phyloP scores from a whole-genome alignment of 2,797 vertebrate species.

The Eremophila alpestris region DNA sequence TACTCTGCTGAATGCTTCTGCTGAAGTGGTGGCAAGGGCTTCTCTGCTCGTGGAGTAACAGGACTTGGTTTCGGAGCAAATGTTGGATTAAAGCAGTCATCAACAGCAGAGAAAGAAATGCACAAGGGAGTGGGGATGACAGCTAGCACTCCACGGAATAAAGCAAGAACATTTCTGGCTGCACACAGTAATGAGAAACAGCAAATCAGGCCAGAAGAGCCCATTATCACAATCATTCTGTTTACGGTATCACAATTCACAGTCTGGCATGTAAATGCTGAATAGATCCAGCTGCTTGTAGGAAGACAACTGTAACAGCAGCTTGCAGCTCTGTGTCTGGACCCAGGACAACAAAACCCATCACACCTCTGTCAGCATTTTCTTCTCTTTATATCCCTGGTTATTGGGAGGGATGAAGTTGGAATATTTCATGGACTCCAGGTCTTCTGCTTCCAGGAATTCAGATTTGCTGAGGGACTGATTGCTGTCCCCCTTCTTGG shows the following conservation, averaged over 20 bases:
- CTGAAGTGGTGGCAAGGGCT: slow-evolving; percentile 16
- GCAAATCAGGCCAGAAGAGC: slow-evolving; percentile 47
- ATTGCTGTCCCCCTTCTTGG: slow-evolving; percentile 81
- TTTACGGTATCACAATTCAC: slow-evolving; percentile 53
- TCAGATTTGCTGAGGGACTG: slow-evolving; percentile 86
- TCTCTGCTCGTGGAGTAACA: slow-evolving; percentile 3
- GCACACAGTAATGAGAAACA: slow-evolving; percentile 45
- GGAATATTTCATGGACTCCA: slow-evolving; percentile 83
- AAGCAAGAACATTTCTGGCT: slow-evolving; percentile 39
- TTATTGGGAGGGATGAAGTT: slow-evolving; percentile 86
- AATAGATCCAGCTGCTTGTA: slow-evolving; percentile 7
- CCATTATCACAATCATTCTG: slow-evolving; percentile 56
- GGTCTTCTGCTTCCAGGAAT: slow-evolving; percentile 82
- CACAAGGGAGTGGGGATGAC: not conserved
- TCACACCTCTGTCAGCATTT: slow-evolving; percentile 91
- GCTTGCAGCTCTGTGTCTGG: not conserved
- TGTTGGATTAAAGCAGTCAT: slow-evolving; percentile 3
- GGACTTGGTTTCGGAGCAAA: slow-evolving; percentile 7
- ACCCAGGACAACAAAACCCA: not conserved
- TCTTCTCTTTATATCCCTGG: slow-evolving; percentile 80
- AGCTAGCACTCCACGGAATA: slow-evolving; percentile 44
- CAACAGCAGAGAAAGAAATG: slow-evolving; percentile 9
- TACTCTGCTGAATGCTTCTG: not conserved
- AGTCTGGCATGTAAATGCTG: slow-evolving; percentile 51
- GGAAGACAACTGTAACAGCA: slow-evolving; percentile 18